Evolutionary conservation across 1,140 invertebrate species (phyloP).

Genomic region (Camponotus vicinus): DNA sequence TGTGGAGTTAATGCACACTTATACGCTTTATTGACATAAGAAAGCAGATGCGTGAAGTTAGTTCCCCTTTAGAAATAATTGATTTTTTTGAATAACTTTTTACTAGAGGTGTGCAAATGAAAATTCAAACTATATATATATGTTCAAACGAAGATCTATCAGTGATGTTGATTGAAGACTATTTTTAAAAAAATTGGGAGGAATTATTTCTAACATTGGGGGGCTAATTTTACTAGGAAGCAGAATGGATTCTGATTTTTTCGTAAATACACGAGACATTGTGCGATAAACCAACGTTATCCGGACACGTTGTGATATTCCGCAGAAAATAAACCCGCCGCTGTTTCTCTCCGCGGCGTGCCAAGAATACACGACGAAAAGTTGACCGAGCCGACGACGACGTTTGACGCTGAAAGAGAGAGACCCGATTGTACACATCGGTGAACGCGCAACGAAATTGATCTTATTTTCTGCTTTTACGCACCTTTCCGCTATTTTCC

Average conservation of each 20-base stretch:
- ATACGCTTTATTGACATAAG: not conserved
- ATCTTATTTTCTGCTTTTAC: conserved; percentile 53
- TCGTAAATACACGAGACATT: conserved; percentile 56
- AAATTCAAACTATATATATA: too few relatives aligned
- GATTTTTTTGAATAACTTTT: too few relatives aligned
- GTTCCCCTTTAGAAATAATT: too few relatives aligned
- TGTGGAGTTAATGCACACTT: conserved; percentile 32
- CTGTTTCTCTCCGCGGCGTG: conserved; percentile 72
- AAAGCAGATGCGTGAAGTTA: not conserved
- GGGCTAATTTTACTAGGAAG: not conserved
- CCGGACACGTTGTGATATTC: conserved; percentile 77
- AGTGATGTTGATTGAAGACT: too few relatives aligned
- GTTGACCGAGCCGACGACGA: conserved; percentile 59
- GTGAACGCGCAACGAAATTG: conserved; percentile 37
- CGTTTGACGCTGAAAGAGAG: not conserved
- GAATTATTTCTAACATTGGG: too few relatives aligned
- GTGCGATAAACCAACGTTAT: conserved; percentile 75
- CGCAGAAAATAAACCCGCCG: conserved; percentile 76
- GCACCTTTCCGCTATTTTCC: conserved; percentile 29
- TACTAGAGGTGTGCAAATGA: too few relatives aligned
- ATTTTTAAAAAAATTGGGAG: too few relatives aligned
- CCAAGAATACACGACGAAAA: conserved; percentile 71
- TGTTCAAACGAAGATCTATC: too few relatives aligned
- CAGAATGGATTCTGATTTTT: conserved; percentile 27
- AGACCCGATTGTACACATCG: not conserved